Base-by-base conservation (phyloP, 2,113 vertebrate species). In the Rhea pennata region DNA sequence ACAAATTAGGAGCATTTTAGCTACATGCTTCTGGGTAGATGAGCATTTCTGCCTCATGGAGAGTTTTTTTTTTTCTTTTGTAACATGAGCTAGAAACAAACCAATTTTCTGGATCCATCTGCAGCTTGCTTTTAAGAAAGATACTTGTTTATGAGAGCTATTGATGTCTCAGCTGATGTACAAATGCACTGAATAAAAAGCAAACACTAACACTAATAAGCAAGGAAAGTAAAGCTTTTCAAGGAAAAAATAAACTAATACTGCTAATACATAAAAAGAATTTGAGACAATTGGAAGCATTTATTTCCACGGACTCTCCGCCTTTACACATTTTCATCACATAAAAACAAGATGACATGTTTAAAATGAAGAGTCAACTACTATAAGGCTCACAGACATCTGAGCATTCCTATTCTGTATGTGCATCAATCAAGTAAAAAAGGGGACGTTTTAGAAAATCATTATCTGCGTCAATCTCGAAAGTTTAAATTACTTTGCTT, bases 391-490 rank as follows among this genome's bases (percentile, higher is more conserved):
- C 77, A 82, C 26, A 84, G 46, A 44, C 14, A 84, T 26, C 2
- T 50, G 23, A 80, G 31, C 24, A 70, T 66, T 88, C 53, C 2
- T n/a, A 87, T 50, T 61, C 86, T 3, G 2, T n/a, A 64, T 2
- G 14, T 48, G 11, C 61, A 76, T 74, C 70, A 72, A 67, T 29
- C 53, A 88, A 70, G 29, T 78, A 74, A 78, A 74, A 69, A 23
- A 91, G 6, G 15, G 8, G 94, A 10, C 94, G 83, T 96, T 95
- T 95, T 78, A 96, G 87, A 87, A 93, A 93, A 84, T 77, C 40
- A 81, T 33, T 33, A 62, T 31, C 3, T 29, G 3, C 75, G 17
- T 22, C n/a, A 70, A 27, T 77, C 83, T 90, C 77, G 92, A 75
- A 83, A 84, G 66, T 51, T 70, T 72, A 75, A 75, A 95, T 79